Percentiles rank a stretch among this genome's conserved stretches.
Evolutionary conservation across 2,113 vertebrate species (phyloP).

Genomic region (Meleagris gallopavo): DNA sequence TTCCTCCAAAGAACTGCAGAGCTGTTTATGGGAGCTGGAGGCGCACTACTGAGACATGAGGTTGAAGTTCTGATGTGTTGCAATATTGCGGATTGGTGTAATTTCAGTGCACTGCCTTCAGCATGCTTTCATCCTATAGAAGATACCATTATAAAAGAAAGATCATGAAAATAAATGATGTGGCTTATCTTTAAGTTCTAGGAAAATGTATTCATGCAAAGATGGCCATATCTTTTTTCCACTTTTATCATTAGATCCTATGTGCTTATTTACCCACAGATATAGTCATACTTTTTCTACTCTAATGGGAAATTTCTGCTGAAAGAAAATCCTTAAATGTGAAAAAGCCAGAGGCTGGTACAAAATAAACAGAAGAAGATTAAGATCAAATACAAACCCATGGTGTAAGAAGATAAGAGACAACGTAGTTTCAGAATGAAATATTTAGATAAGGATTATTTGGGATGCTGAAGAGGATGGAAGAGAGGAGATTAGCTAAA

Average conservation of each 20-base stretch:
- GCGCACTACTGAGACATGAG: not conserved
- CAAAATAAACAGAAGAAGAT: conserved; percentile 5
- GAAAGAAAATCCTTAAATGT: conserved; percentile 1
- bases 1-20: not conserved
- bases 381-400: conserved; percentile 19
- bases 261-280: not conserved
- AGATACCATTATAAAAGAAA: not conserved
- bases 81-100: not conserved
- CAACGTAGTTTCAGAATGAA: not conserved
- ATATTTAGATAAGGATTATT: conserved; percentile 14
- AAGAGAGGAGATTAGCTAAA: not conserved
- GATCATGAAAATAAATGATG: not conserved
- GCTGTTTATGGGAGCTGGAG: conserved; percentile 25
- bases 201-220: not conserved
- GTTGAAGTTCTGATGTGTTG: not conserved
- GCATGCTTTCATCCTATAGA: not conserved
- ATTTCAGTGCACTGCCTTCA: not conserved
- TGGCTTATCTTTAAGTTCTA: not conserved
- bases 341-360: conserved; percentile 4
- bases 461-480: not conserved
- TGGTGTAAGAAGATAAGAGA: not conserved
- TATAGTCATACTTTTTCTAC: not conserved
- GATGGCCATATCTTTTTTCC: not conserved
- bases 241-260: not conserved
- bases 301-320: not conserved